phyloP scores from a whole-genome alignment of 1,140 invertebrate species.

The Cotesia vestalis region DNA sequence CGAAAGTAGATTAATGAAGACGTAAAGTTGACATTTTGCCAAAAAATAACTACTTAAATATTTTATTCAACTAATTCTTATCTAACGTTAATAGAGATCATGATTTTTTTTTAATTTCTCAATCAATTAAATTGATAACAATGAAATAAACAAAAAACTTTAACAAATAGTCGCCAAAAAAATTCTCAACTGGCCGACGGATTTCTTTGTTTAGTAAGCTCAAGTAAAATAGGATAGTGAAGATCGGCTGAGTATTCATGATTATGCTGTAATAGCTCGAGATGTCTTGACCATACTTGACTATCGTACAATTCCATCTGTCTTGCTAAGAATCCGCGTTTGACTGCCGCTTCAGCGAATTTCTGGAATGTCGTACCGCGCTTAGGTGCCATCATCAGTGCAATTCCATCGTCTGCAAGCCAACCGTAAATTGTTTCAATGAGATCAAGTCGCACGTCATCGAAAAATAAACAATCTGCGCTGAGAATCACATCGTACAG shows the following conservation, averaged over 20 bases:
- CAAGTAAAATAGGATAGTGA: constrained; percentile 74
- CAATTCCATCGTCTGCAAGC: constrained; percentile 73
- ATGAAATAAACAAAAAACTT: too few relatives aligned
- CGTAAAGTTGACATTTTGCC: constrained; percentile 1
- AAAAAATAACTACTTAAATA: neutral
- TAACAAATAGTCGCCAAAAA: neutral
- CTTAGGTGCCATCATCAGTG: constrained; percentile 79
- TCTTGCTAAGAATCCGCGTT: constrained; percentile 69
- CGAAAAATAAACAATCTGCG: constrained; percentile 87
- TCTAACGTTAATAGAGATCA: neutral
- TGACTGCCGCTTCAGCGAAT: constrained; percentile 72
- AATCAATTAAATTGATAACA: too few relatives aligned
- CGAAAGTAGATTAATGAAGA: constrained; percentile 3
- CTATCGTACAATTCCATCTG: constrained; percentile 71
- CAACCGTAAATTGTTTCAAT: constrained; percentile 75
- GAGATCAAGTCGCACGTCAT: constrained; percentile 77
- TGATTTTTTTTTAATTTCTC: too few relatives aligned
- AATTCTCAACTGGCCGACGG: constrained; percentile 53
- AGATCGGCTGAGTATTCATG: constrained; percentile 74
- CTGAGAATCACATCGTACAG: constrained; percentile 77
- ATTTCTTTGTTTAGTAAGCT: constrained; percentile 62
- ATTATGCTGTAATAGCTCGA: constrained; percentile 68
- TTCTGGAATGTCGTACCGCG: constrained; percentile 77
- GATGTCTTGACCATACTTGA: constrained; percentile 73
- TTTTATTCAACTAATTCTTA: constrained; percentile 14